A percentile compares a stretch with the other conserved stretches of the same genome.
Conservation (phyloP, 2,113 vertebrate species). For the Thunnus thynnus region DNA sequence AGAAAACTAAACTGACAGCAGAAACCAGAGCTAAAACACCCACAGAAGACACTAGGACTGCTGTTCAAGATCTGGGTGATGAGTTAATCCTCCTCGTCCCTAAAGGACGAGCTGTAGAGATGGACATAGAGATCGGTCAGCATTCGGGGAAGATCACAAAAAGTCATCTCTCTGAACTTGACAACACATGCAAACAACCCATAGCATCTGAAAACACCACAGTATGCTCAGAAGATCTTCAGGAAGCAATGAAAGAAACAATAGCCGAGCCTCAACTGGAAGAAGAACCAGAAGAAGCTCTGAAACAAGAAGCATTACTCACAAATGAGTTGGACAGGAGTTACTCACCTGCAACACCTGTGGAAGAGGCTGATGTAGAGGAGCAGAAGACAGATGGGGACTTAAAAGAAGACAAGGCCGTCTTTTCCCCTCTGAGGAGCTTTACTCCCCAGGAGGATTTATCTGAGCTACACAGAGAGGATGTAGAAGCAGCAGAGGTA, state of each 20-base stretch:
- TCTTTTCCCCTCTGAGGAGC: constrained; percentile 68
- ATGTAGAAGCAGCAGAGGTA: neutral
- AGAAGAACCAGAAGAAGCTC: constrained; percentile 19
- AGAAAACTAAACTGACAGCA: constrained; percentile 20
- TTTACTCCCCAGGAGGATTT: constrained; percentile 79
- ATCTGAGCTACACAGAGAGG: constrained; percentile 51
- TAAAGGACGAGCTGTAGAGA: constrained; percentile 77
- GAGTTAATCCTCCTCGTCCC: constrained; percentile 73
- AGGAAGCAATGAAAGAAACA: constrained; percentile 11
- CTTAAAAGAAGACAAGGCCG: constrained; percentile 28
- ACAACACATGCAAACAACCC: constrained; percentile 20
- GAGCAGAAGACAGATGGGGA: constrained; percentile 33
- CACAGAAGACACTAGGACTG: constrained; percentile 13
- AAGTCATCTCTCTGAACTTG: constrained; percentile 34
- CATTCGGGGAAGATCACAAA: constrained; percentile 21
- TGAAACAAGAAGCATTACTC: constrained; percentile 15
- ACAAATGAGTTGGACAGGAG: neutral
- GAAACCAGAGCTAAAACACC: constrained; percentile 17
- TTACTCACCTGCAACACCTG: constrained; percentile 17
- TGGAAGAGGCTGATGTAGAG: constrained; percentile 36
- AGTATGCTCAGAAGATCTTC: neutral
- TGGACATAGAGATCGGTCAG: constrained; percentile 71
- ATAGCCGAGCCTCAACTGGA: constrained; percentile 24
- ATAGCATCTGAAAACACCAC: neutral
- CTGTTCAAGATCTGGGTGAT: constrained; percentile 45